Evolutionary conservation across 2,113 vertebrate genomes (phyloP), one percentile per base, ranked within the genome.

Genomic region (Proteles cristata): DNA sequence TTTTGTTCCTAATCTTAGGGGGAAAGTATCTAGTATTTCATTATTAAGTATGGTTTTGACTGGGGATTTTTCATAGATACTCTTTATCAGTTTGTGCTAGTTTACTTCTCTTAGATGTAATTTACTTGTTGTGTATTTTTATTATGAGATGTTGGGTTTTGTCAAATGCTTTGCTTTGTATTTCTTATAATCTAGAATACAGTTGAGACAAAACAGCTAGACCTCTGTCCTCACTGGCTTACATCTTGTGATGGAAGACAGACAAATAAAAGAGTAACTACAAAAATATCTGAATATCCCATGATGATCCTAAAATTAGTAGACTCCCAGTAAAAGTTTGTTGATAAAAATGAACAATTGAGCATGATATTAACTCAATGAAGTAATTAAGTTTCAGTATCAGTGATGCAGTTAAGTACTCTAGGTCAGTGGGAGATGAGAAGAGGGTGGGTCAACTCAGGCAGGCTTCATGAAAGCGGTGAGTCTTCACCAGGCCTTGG

Each of bases 101-200:
- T 79, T 93, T 33, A 25, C 14, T 92, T 94, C 53, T 66, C 14
- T 69, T 93, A 84, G 26, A 33, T 4, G 33, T 15, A 89, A 63
- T 61, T 89, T 61, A 61, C 50, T 85, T 71, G 45, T 58, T 74
- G 16, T 87, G n/a, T 48, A 45, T 88, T 96, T 95, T 93, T 93
- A 82, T 94, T 39, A 48, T 84, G 26, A 96, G 89, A 89, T 87
- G 5, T 76, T 84, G 26, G n/a, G 50, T 94, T 92, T 93, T 88
- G 17, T 63, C 50, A 91, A 87, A 76, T 77, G 5, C 12, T 65
- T 86, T 73, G 63, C 25, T 55, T 96, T 33, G 65, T 55, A 53
- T 81, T 92, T 82, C 55, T 90, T 35, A 79, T 82, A 88, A 17
- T 79, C 15, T 45, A 77, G 50, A 53, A 61, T 81, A 82, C 11